Base-by-base conservation (phyloP, 1,140 invertebrate species). In the Hyposmocoma kahamanoa region DNA sequence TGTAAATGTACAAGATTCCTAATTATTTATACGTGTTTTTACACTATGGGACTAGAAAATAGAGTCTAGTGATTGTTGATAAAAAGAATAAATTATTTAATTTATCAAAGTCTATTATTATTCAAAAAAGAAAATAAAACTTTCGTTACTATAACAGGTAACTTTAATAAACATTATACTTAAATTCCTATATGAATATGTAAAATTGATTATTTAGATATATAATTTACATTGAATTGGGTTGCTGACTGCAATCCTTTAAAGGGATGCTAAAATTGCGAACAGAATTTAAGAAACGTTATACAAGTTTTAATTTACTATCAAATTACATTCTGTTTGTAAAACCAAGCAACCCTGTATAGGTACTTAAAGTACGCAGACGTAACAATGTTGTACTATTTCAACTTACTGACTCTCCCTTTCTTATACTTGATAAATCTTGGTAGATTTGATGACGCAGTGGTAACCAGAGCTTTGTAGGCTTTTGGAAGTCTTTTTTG, bases 391-490 rank as follows among this genome's bases (percentile, higher is more conserved):
- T n/a, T n/a, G n/a, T 36, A 30, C 15, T 36, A 48, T 28, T 47
- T 42, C 36, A 39, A 28, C 30, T 62, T 75, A 60, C 51, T 72
- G 42, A 87, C 24, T 62, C 77, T 64, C 45, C 61, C 62, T 52
- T 67, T 86, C 50, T 79, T 93, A 73, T 94, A 95, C 50, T 90
- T 90, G 47, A 94, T 90, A 79, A 95, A 94, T 52, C 91, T 88
- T 4, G 87, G 79, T 53, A 94, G 80, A 72, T 94, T 94, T 2
- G 87, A 87, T 53, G 87, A 89, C 0, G 91, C 92, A 11, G 92
- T 94, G 18, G 87, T 88, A 8, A 94, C 89, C 5, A 93, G 84
- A 1, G 89, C 86, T 43, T 88, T 86, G 62, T 93, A 90, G 51
- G 92, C 90, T 48, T 90, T 90, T 1, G 92, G 80, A 2, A 83